Evolutionary conservation across 1,140 invertebrate species (phyloP).

Genomic region (Formica exsecta): DNA sequence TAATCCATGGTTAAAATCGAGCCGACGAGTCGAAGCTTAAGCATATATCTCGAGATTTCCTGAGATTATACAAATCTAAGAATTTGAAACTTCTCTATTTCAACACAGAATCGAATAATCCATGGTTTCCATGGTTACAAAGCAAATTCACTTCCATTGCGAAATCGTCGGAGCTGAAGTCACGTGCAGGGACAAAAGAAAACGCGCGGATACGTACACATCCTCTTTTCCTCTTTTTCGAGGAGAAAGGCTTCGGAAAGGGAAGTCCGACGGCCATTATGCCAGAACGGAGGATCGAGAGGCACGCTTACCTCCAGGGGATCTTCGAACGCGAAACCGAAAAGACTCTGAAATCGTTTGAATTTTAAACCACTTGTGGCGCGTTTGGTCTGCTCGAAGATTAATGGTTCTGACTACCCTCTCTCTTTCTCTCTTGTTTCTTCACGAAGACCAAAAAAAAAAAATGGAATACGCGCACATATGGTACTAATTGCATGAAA

Average conservation of each 20-base stretch:
- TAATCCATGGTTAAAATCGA: conserved; percentile 10
- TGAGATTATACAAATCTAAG: neutral
- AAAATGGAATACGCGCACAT: neutral
- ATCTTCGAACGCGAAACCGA: conserved; percentile 1
- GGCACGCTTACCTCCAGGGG: conserved; percentile 20
- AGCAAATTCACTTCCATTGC: conserved; percentile 68
- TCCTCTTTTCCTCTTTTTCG: neutral
- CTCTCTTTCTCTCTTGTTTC: conserved; percentile 1
- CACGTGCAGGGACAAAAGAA: conserved; percentile 52
- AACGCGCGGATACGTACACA: neutral
- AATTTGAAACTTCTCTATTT: conserved; percentile 10
- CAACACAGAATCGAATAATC: neutral
- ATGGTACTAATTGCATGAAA: conserved; percentile 44
- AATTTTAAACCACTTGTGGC: conserved; percentile 72
- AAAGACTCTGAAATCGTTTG: conserved; percentile 55
- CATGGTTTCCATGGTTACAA: too few species aligned
- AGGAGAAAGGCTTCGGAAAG: neutral
- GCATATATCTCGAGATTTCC: neutral
- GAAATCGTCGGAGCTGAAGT: conserved; percentile 28
- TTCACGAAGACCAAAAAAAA: neutral
- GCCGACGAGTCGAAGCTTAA: conserved; percentile 17
- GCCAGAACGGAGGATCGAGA: neutral
- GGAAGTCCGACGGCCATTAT: conserved; percentile 14
- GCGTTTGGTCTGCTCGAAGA: conserved; percentile 43
- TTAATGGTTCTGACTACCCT: conserved; percentile 56